phyloP scores from a whole-genome alignment of 1,140 invertebrate genomes.

The Sinonovacula constricta region DNA sequence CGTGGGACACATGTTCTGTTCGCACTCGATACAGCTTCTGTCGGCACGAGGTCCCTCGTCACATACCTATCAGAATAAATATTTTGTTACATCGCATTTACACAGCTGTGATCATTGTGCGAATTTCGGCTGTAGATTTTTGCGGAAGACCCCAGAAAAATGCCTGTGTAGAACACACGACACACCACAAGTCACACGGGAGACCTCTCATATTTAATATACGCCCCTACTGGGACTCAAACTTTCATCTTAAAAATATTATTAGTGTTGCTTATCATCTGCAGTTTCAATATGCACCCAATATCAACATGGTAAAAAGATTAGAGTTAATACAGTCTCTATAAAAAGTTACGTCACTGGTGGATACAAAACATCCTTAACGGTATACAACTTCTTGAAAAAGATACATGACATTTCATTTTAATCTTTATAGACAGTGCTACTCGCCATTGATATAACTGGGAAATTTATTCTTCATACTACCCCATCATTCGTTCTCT shows the following conservation, averaged over 20 bases:
- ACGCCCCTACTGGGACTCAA: not conserved
- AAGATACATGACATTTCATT: not conserved
- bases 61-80: constrained; percentile 11
- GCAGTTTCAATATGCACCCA: not conserved
- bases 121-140: not conserved
- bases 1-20: constrained; percentile 40
- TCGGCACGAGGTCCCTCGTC: constrained; percentile 44
- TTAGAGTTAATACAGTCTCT: not conserved
- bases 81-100: too few relatives aligned
- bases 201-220: not conserved
- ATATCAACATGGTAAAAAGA: too few relatives aligned
- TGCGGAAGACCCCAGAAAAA: too few relatives aligned
- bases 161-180: too few relatives aligned
- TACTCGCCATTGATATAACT: not conserved
- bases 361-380: not conserved
- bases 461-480: not conserved
- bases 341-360: not conserved
- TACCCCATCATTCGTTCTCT: too few relatives aligned
- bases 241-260: not conserved
- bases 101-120: too few relatives aligned
- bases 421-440: not conserved
- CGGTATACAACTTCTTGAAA: not conserved
- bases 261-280: not conserved
- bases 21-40: constrained; percentile 42
- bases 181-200: not conserved